phyloP scores from a whole-genome alignment of 2,113 vertebrate genomes.

The Cyrtonyx montezumae region DNA sequence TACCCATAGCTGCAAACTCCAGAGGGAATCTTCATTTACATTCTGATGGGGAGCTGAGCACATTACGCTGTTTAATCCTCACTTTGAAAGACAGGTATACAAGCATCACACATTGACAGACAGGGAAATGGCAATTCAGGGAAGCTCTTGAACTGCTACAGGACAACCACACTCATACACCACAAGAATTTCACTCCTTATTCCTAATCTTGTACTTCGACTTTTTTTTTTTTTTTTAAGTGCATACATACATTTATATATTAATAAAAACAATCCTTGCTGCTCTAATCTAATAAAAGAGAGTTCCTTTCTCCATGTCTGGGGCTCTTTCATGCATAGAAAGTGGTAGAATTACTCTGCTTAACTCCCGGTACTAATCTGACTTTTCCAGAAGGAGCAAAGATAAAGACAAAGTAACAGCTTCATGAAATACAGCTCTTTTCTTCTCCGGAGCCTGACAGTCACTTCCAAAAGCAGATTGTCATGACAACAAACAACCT shows the following conservation, averaged over 20 bases:
- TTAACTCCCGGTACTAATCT: background rate
- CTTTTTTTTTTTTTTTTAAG: background rate
- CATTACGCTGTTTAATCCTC: background rate
- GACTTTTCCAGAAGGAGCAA: slow-evolving; percentile 18
- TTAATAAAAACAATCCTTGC: background rate
- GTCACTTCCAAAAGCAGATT: slow-evolving; percentile 50
- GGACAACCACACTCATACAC: background rate
- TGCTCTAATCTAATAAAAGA: background rate
- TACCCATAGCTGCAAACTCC: background rate
- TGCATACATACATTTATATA: background rate
- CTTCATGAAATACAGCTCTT: slow-evolving; percentile 36
- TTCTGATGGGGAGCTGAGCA: background rate
- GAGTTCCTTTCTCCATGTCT: background rate
- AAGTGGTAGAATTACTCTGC: background rate
- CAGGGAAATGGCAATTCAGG: background rate
- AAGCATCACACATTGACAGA: background rate
- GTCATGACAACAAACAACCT: slow-evolving; percentile 69
- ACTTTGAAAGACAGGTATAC: background rate
- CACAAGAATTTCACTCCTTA: background rate
- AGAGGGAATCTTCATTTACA: background rate
- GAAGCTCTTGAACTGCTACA: background rate
- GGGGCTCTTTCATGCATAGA: background rate
- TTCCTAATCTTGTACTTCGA: background rate
- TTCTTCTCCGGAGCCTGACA: slow-evolving; percentile 32
- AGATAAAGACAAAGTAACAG: slow-evolving; percentile 3